These are phyloP conservation scores for Zaprionus bogoriensis DNA, from an alignment of 2,888 invertebrate genomes.

Conservation along the genomic window DNA sequence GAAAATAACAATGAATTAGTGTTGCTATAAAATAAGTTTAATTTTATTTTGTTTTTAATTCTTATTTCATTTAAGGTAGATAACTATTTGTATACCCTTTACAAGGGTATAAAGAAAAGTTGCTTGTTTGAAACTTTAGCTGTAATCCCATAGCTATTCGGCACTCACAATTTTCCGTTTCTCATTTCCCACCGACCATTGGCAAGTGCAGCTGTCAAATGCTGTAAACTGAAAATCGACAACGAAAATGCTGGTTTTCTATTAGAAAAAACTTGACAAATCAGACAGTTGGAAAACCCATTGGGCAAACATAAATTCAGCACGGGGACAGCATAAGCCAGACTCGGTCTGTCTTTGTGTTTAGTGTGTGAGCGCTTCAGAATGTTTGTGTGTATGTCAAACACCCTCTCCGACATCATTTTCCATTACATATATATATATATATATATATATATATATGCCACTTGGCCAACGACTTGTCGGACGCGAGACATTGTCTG, in stretches of 20 bases:
- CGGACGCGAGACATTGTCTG: conserved; percentile 31
- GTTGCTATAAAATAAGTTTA: too few relatives aligned
- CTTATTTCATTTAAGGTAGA: too few relatives aligned
- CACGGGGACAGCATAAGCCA: conserved; percentile 43
- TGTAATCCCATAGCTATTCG: conserved; percentile 15
- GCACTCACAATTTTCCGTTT: not conserved
- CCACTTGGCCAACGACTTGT: conserved; percentile 30
- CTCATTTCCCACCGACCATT: too few relatives aligned
- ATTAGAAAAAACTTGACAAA: conserved; percentile 35
- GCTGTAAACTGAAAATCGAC: conserved; percentile 35
- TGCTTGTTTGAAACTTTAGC: conserved; percentile 16
- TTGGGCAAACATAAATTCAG: conserved; percentile 46
- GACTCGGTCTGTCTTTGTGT: conserved; percentile 9
- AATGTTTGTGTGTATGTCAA: not conserved
- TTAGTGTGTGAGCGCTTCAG: too few relatives aligned
- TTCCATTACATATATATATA: conserved; percentile 58
- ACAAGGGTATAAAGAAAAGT: not conserved
- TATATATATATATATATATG: too few relatives aligned
- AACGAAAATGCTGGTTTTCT: conserved; percentile 27
- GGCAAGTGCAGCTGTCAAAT: conserved; percentile 48
- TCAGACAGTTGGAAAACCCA: conserved; percentile 12
- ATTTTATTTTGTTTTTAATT: too few relatives aligned
- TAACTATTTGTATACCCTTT: not conserved
- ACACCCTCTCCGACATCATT: conserved; percentile 46
- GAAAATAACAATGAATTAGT: too few relatives aligned